Evolutionary conservation across 2,113 vertebrate genomes (phyloP).

Genomic region (Pseudonaja textilis): DNA sequence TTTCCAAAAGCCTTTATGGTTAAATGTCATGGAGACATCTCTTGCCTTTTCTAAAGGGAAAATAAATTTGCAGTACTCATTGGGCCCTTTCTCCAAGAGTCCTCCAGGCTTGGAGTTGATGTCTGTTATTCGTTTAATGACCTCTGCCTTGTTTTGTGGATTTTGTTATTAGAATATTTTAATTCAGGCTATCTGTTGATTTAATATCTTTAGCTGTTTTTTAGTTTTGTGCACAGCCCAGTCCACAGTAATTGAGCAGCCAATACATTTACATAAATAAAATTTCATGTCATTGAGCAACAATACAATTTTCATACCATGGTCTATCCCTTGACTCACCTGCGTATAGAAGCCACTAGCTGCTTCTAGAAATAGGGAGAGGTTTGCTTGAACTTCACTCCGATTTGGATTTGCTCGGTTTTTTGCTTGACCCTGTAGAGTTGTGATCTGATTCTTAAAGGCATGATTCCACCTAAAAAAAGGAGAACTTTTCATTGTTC

Average conservation of each 20-base stretch:
- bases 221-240: background rate
- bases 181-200: background rate
- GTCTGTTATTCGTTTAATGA: background rate
- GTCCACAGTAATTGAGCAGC: background rate
- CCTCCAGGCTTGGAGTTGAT: background rate
- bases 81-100: background rate
- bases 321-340: constrained; percentile 70
- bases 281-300: background rate
- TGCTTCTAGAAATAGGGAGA: constrained; percentile 96
- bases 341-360: constrained; percentile 99
- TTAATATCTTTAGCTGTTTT: background rate
- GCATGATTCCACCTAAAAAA: constrained; percentile 95
- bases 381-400: constrained; percentile 96
- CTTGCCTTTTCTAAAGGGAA: background rate
- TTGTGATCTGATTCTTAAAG: constrained; percentile 99
- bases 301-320: background rate
- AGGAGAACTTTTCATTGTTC: constrained; percentile 55
- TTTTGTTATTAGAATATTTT: background rate
- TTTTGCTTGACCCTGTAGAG: constrained; percentile 98
- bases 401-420: constrained; percentile 98
- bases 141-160: background rate
- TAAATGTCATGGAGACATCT: background rate
- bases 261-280: background rate
- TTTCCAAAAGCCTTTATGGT: background rate
- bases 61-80: background rate